These are phyloP conservation scores for Isaurus tuberculatus DNA, from an alignment of 92 coral and sea anemone genomes.

Conservation along the genomic window DNA sequence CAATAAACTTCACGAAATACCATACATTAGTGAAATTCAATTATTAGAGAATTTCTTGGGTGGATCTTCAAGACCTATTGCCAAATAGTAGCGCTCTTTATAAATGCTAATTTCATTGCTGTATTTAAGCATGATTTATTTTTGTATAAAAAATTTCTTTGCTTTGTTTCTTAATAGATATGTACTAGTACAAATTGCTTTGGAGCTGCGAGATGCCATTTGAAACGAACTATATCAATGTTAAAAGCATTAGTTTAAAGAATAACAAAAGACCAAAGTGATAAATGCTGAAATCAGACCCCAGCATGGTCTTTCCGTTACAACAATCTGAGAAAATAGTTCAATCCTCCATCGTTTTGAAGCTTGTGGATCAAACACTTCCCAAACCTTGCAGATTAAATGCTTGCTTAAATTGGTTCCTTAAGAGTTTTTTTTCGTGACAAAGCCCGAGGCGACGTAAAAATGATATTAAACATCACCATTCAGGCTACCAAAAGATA, in stretches of 20 bases:
- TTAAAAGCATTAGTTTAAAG: constrained; percentile 40
- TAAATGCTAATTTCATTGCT: background rate
- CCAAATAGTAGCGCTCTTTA: background rate
- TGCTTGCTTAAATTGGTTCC: constrained; percentile 30
- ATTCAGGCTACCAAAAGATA: constrained; percentile 42
- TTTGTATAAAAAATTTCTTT: background rate
- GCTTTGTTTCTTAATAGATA: background rate
- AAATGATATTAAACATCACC: constrained; percentile 45
- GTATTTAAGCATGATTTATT: background rate
- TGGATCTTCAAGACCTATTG: background rate
- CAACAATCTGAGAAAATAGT: background rate
- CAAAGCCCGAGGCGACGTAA: constrained; percentile 41
- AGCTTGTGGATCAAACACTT: background rate
- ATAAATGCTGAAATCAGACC: constrained; percentile 36
- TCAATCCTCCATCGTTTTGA: background rate
- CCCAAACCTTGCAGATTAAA: constrained; percentile 12
- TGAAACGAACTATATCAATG: background rate
- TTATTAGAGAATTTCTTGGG: constrained; percentile 42
- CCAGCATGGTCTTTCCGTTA: constrained; percentile 27
- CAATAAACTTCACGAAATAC: constrained; percentile 26
- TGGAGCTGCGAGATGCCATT: constrained; percentile 7
- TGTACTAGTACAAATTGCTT: background rate
- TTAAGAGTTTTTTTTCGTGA: constrained; percentile 47
- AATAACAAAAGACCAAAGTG: constrained; percentile 40
- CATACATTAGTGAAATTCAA: constrained; percentile 36